Conservation (phyloP, 2,113 vertebrate genomes). For the Esox niger region DNA sequence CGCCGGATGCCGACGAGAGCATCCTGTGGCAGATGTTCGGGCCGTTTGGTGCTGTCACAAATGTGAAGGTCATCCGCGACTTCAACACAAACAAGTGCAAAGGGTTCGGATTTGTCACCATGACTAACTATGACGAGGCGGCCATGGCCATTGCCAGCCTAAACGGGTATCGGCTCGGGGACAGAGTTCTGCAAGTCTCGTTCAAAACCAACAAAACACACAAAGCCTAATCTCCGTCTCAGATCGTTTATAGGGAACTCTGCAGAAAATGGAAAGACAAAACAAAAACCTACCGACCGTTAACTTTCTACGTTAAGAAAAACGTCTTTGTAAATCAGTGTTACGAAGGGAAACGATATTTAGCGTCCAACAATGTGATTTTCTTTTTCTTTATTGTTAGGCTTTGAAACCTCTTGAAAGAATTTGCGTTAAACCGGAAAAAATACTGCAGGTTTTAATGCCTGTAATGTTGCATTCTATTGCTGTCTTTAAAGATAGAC, state of each 20-base stretch:
- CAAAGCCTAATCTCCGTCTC: conserved; percentile 89
- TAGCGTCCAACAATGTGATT: conserved; percentile 88
- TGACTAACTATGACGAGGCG: conserved; percentile 99
- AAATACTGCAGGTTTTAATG: conserved; percentile 81
- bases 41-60: conserved; percentile 97
- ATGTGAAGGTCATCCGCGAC: conserved; percentile 98
- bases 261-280: conserved; percentile 44
- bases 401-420: conserved; percentile 88
- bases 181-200: conserved; percentile 97
- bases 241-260: conserved; percentile 79
- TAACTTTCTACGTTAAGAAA: conserved; percentile 82
- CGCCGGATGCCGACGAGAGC: conserved; percentile 96
- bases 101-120: conserved; percentile 99
- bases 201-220: conserved; percentile 99
- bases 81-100: conserved; percentile 99
- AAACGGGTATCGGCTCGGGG: conserved; percentile 97
- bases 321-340: conserved; percentile 92
- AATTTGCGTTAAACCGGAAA: conserved; percentile 87
- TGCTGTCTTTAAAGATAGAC: conserved; percentile 85
- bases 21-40: conserved; percentile 99
- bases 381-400: conserved; percentile 67
- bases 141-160: conserved; percentile 98
- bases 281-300: conserved; percentile 54
- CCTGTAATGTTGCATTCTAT: conserved; percentile 85
- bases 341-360: conserved; percentile 89